Percentiles rank a stretch among this genome's conserved stretches.
These are phyloP conservation scores for Pomacea canaliculata DNA, from an alignment of 2,888 invertebrate genomes.

Conservation along the genomic window DNA sequence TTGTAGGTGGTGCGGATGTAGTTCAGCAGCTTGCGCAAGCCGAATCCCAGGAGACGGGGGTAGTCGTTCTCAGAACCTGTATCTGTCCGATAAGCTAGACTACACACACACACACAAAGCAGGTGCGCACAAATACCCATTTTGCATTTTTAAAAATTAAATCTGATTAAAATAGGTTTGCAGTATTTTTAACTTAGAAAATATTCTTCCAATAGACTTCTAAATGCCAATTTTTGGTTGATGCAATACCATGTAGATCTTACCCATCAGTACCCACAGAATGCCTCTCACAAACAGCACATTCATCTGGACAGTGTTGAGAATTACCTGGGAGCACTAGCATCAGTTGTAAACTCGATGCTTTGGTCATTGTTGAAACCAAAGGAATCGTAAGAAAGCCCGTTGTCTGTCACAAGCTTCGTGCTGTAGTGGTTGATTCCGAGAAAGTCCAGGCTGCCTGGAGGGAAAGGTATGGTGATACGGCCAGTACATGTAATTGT, in stretches of 20 bases:
- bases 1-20: conserved; percentile 49
- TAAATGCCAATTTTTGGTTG: not conserved
- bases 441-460: conserved; percentile 79
- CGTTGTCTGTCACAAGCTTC: conserved; percentile 19
- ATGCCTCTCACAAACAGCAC: no score
- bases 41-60: conserved; percentile 36
- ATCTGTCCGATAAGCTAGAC: conserved; percentile 12
- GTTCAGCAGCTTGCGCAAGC: conserved; percentile 45
- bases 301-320: not conserved
- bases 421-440: conserved; percentile 81
- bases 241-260: not conserved
- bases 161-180: no score
- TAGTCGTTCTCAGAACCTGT: not conserved
- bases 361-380: conserved; percentile 27
- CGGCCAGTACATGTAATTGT: not conserved
- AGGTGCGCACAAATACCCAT: no score
- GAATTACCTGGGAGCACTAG: conserved; percentile 18
- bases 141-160: no score
- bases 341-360: conserved; percentile 16
- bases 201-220: no score
- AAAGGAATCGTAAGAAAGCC: not conserved
- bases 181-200: no score
- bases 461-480: not conserved
- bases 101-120: not conserved
- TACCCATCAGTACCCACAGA: no score